Conservation (phyloP, 2,113 vertebrate genomes). For the Orthonyx spaldingii region DNA sequence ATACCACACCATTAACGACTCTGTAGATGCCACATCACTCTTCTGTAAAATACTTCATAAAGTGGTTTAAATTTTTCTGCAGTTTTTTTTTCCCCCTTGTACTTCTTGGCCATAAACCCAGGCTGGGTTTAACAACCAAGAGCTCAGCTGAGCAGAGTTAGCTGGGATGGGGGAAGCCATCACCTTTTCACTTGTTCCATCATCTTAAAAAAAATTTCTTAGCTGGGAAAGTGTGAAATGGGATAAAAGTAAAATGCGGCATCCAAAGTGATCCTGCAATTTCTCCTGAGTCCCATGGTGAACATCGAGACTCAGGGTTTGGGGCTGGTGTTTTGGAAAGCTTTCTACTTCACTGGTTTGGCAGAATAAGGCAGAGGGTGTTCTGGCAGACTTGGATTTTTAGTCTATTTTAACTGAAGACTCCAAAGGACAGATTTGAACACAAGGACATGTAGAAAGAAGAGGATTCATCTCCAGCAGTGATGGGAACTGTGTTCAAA, state of each 20-base stretch:
- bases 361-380: not conserved
- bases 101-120: not conserved
- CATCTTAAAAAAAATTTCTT: not conserved
- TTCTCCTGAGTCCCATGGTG: not conserved
- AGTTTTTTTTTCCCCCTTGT: not conserved
- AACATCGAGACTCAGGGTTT: not conserved
- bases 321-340: not conserved
- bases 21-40: not conserved
- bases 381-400: not conserved
- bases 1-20: not conserved
- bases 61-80: not conserved
- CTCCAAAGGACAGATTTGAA: not conserved
- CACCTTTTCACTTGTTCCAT: not conserved
- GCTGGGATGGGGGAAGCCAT: not conserved
- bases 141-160: not conserved
- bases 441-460: rapidly evolving
- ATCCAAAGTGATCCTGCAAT: not conserved
- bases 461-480: not conserved
- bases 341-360: not conserved
- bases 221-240: not conserved
- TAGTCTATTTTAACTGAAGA: not conserved
- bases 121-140: not conserved
- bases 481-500: not conserved
- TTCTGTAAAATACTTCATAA: not conserved
- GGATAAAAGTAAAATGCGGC: not conserved